A percentile compares a stretch with the other conserved stretches of the same genome.
These are phyloP conservation scores for Limnephilus lunatus DNA, from an alignment of 2,888 invertebrate genomes.

Conservation along the genomic window DNA sequence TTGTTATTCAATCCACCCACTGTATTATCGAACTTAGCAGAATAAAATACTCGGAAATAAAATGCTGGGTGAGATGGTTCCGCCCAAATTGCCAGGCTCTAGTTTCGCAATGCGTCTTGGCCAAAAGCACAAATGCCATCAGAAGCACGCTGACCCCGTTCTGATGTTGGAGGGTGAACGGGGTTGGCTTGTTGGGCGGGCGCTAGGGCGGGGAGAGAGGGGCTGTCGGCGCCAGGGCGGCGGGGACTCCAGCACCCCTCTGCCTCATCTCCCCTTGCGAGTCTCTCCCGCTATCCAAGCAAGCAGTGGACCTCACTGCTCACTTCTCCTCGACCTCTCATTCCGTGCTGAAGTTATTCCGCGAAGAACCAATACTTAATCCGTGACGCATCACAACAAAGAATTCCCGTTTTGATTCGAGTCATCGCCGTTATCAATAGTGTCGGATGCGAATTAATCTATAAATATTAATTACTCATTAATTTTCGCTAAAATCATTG, in stretches of 20 bases:
- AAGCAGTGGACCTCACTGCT: constrained; percentile 18
- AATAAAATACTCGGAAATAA: background rate
- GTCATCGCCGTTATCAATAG: background rate
- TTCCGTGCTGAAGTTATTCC: background rate
- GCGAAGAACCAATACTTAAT: background rate
- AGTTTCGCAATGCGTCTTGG: constrained; percentile 56
- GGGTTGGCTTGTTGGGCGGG: background rate
- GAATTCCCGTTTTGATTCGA: background rate
- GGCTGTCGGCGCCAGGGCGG: constrained; percentile 42
- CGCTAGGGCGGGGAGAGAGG: constrained; percentile 2
- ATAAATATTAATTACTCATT: background rate
- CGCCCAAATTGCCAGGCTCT: constrained; percentile 27
- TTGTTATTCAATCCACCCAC: background rate
- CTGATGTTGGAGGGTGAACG: background rate
- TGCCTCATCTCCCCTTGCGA: constrained; percentile 28
- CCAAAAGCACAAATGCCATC: constrained; percentile 41
- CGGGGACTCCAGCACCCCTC: background rate
- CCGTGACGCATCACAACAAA: background rate
- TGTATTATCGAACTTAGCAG: background rate
- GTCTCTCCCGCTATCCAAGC: background rate
- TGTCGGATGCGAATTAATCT: background rate
- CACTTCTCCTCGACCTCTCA: background rate
- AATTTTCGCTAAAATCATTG: background rate
- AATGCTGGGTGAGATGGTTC: background rate
- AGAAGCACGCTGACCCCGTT: constrained; percentile 51